A percentile compares a stretch with the other conserved stretches of the same genome.
Evolutionary conservation across 2,797 vertebrate species (phyloP).

Genomic region (Platyrinchus mystaceus): DNA sequence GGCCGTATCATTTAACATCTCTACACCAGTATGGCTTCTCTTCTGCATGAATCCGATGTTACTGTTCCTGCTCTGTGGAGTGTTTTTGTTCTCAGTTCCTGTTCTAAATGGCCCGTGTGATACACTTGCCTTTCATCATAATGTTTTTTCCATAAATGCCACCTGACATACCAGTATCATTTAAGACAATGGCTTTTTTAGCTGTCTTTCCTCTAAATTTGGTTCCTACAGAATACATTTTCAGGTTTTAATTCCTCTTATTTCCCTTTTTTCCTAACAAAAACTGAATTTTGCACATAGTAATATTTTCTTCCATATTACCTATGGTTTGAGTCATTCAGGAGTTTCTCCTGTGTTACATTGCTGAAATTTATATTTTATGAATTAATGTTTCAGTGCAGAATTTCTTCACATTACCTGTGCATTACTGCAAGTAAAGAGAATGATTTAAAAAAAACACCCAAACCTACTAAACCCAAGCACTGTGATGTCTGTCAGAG

Average conservation of each 20-base stretch:
- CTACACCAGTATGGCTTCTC: neutral
- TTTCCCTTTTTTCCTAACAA: neutral
- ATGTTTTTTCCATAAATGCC: neutral
- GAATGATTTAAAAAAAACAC: neutral
- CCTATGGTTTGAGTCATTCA: neutral
- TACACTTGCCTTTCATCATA: neutral
- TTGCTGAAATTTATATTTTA: neutral
- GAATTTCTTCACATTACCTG: neutral
- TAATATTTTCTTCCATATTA: neutral
- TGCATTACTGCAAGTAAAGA: neutral
- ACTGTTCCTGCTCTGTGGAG: neutral
- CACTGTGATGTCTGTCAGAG: neutral
- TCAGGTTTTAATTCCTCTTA: neutral
- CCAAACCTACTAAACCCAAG: neutral
- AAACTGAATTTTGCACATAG: neutral
- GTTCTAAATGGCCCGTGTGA: neutral
- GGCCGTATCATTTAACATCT: neutral
- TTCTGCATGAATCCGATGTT: neutral
- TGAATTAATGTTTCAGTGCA: neutral
- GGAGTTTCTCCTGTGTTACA: neutral
- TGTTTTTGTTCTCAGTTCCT: neutral
- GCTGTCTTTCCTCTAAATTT: neutral
- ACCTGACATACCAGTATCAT: neutral
- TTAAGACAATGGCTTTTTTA: neutral
- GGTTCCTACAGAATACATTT: neutral